These are phyloP conservation scores for Ondatra zibethicus DNA, from an alignment of 2,113 vertebrate genomes.

Conservation along the genomic window DNA sequence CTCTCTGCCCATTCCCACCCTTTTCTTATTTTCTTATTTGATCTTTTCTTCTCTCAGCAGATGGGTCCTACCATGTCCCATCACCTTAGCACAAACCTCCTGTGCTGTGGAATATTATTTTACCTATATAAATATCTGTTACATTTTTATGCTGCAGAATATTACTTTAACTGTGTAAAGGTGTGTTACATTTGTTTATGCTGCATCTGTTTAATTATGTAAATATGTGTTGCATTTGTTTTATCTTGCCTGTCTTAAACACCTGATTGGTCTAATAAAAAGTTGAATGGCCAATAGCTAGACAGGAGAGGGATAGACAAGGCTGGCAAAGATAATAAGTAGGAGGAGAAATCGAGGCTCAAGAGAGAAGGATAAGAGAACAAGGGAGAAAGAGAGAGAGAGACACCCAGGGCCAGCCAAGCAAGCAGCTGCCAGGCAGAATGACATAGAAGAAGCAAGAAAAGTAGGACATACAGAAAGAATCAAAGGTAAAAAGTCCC, in stretches of 20 bases:
- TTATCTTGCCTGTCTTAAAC: not conserved
- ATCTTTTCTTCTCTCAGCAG: not conserved
- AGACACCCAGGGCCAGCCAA: not conserved
- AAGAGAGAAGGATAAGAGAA: not conserved
- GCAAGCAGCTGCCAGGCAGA: not conserved
- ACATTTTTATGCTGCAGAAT: not conserved
- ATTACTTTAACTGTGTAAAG: not conserved
- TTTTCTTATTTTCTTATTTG: not conserved
- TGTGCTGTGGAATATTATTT: not conserved
- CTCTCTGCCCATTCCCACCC: not conserved
- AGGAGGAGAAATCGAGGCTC: not conserved
- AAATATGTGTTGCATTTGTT: not conserved
- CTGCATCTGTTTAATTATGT: not conserved
- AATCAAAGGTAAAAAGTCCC: not conserved
- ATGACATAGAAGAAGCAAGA: no score
- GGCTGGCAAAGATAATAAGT: not conserved
- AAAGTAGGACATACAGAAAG: not conserved
- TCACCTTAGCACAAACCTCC: not conserved
- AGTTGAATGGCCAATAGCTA: not conserved
- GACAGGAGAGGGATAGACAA: not conserved
- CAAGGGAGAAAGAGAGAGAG: not conserved
- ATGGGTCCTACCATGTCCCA: not conserved
- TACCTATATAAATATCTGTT: not conserved
- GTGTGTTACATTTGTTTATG: not conserved
- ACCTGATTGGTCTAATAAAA: not conserved